These are phyloP conservation scores for Porites lutea DNA, from an alignment of 64 coral and sea anemone species.

Conservation along the genomic window DNA sequence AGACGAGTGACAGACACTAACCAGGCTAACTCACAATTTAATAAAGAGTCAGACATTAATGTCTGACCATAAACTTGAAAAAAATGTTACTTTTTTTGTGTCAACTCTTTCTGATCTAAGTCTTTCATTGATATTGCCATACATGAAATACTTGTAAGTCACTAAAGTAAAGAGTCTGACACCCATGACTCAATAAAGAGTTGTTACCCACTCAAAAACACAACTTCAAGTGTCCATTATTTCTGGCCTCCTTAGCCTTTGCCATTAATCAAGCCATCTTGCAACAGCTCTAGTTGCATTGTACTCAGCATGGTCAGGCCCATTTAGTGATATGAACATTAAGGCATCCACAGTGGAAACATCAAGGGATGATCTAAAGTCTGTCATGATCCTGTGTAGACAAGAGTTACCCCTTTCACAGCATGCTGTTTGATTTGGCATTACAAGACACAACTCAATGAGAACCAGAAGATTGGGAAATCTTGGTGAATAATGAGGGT, in stretches of 20 bases:
- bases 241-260: conserved; percentile 27
- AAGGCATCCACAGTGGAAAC: conserved; percentile 53
- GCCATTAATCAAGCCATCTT: conserved; percentile 40
- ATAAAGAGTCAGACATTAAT: conserved; percentile 51
- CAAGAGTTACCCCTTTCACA: conserved; percentile 53
- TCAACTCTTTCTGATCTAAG: conserved; percentile 50
- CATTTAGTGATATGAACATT: conserved; percentile 53
- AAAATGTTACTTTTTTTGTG: conserved; percentile 43
- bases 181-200: too few relatives aligned
- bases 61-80: conserved; percentile 48
- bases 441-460: conserved; percentile 53
- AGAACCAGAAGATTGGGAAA: conserved; percentile 52
- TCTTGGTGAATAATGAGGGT: conserved; percentile 30
- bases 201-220: too few relatives aligned
- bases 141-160: conserved; percentile 56
- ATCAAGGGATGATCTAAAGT: conserved; percentile 56
- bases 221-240: not conserved
- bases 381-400: conserved; percentile 44
- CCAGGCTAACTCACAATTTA: conserved; percentile 51
- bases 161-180: conserved; percentile 58
- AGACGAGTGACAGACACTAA: conserved; percentile 47
- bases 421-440: conserved; percentile 52
- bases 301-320: conserved; percentile 26
- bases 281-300: conserved; percentile 33
- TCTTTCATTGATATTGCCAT: conserved; percentile 41